Evolutionary conservation across 2,797 vertebrate species (phyloP), one percentile per base, ranked within the genome.

Genomic region (Adrianichthys oophorus): DNA sequence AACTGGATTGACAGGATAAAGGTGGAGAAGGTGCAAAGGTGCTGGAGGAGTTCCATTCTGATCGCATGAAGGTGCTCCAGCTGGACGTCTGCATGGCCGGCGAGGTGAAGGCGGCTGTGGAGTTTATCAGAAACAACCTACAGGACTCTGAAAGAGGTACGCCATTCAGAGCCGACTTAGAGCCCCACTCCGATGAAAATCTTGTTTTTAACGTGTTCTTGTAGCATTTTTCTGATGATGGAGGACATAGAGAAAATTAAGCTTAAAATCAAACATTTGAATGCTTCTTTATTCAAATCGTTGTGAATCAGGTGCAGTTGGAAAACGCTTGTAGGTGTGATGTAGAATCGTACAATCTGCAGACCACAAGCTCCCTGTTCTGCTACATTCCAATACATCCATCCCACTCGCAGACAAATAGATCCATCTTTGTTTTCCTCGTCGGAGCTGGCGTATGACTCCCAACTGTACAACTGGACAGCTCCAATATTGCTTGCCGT

Each of bases 81-180:
- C 82, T 97, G 88, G 93, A 97, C 18, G 92, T 96, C n/a, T 92
- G 93, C 92, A 94, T 88, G 10, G 93, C 95, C 0, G 88, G 92
- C 58, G 91, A 95, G 79, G 94, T 96, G 72, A 76, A 80, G 68
- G 65, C 68, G 42, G 94, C 94, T 0, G 76, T 89, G 21, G 83
- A 90, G 16, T 90, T 86, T 24, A 88, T 96, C 68, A 91, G 61
- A 62, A 81, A 72, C 4, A 90, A 82, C 47, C 76, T 96, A 59
- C 76, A 84, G 16, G 86, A 94, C 29, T 70, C 89, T 0, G 88
- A 92, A 26, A 79, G 78, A 84, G 94, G 95, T 85, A n/a, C 55
- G 18, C 1, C 2, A 15, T 3, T 16, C 4, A 3, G 4, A 7
- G 29, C n/a, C 0, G 5, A 0, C 4, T 48, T 4, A 37, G 18